Evolutionary conservation across 2,113 vertebrate genomes (phyloP).

Genomic region (Toxotes chatareus): DNA sequence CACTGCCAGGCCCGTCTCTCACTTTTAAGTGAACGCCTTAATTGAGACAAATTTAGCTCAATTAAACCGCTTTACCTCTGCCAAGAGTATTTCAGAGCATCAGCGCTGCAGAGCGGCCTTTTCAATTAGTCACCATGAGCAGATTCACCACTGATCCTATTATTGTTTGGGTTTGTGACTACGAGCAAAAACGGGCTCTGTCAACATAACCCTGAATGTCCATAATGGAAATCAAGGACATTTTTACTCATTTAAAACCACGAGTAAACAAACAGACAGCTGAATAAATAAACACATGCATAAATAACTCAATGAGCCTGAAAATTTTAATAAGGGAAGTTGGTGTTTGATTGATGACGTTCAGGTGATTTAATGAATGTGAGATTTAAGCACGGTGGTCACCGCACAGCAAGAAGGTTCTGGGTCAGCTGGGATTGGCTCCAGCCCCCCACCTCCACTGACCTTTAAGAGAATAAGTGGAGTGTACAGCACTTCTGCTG

Average conservation of each 20-base stretch:
- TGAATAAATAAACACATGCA: not conserved
- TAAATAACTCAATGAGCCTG: not conserved
- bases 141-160: conserved; percentile 40
- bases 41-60: conserved; percentile 84
- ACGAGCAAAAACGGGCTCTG: no score
- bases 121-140: conserved; percentile 51
- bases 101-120: not conserved
- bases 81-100: conserved; percentile 69
- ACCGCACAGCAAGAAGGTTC: no score
- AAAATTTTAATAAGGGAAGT: not conserved
- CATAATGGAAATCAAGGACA: conserved; percentile 43
- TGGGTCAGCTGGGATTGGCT: no score
- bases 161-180: conserved; percentile 20
- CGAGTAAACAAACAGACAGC: conserved; percentile 24
- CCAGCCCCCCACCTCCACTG: no score
- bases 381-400: no score
- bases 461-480: no score
- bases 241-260: conserved; percentile 25
- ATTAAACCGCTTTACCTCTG: conserved; percentile 79
- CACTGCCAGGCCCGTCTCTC: conserved; percentile 68
- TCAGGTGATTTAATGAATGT: no score
- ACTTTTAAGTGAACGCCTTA: conserved; percentile 80
- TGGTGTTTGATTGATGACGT: not conserved
- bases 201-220: no score
- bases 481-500: no score